Evolutionary conservation across 2,113 vertebrate species (phyloP), one percentile per base, ranked within the genome.

Genomic region (Tor tambroides): DNA sequence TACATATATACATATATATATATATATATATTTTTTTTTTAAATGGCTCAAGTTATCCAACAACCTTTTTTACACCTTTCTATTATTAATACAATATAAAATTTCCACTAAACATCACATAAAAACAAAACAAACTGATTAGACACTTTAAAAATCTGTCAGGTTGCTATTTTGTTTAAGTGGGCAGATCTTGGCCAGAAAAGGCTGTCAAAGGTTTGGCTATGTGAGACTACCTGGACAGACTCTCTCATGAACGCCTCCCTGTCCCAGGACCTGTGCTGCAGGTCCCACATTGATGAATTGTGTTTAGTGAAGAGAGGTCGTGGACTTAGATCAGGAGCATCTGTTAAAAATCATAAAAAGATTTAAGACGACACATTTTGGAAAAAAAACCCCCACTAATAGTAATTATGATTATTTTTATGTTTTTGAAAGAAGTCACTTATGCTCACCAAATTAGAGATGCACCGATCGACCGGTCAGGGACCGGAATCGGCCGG

Each of bases 281-380:
- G 79, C 89, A 88, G n/a, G 85, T 85, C 79, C 88, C 87, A 84
- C 46, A 86, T 59, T 59, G 77, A 85, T 35, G 56, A 32, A 4
- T 75, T n/a, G 3, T 79, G 76, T 38, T 88, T 93, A 81, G 89
- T 77, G 2, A 94, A 93, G 28, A 89, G 61, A 0, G 93, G 91
- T 41, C 91, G 89, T 56, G 93, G 91, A 84, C 89, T 93, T 88
- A 93, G 87, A 49, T 94, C 93, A 43, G 91, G 88, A 61, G 89
- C 85, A 75, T 94, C 93, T 93, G 87, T 83, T 14, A 23, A 59
- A 78, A 49, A 76, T n/a, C n/a, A n/a, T n/a, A n/a, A 10, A 11
- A 41, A 15, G 7, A 74, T 41, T 28, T 28, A 28, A 67, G 59
- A 19, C 1, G 28, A 8, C 67, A n/a, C n/a, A n/a, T n/a, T n/a